These are phyloP conservation scores for Colius striatus DNA, from an alignment of 2,113 vertebrate genomes.

Conservation along the genomic window DNA sequence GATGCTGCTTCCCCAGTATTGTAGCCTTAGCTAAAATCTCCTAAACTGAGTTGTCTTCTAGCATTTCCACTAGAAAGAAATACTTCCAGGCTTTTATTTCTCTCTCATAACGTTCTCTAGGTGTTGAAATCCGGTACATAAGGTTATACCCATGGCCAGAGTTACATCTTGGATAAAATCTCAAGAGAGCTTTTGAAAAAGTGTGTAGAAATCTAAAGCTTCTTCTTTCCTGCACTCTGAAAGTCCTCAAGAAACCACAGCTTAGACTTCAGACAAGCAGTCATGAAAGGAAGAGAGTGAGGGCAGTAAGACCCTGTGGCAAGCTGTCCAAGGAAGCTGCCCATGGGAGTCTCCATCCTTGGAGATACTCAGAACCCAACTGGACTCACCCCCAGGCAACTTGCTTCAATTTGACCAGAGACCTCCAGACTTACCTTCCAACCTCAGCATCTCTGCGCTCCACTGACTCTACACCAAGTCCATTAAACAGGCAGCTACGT, in stretches of 20 bases:
- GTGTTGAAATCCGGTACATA: not conserved
- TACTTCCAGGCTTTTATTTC: not conserved
- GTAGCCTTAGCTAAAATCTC: not conserved
- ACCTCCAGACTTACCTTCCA: not conserved
- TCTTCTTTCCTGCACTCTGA: not conserved
- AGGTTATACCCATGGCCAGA: not conserved
- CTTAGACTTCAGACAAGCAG: not conserved
- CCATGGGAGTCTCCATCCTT: not conserved
- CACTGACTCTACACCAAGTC: no score
- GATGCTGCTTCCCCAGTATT: not conserved
- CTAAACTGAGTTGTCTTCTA: not conserved
- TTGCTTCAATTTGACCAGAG: not conserved
- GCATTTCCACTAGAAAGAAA: constrained; percentile 15
- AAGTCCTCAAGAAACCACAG: not conserved
- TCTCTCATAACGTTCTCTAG: not conserved
- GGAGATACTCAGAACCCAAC: not conserved
- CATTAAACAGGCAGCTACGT: fast-evolving
- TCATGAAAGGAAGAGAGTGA: not conserved
- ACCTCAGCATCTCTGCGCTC: not conserved
- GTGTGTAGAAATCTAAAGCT: not conserved
- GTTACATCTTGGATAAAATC: not conserved
- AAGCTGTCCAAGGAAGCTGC: not conserved
- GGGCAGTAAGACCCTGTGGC: not conserved
- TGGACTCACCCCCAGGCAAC: not conserved
- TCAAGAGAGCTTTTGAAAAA: not conserved